phyloP scores from a whole-genome alignment of 1,140 invertebrate genomes.

The Parasteatoda tepidariorum region DNA sequence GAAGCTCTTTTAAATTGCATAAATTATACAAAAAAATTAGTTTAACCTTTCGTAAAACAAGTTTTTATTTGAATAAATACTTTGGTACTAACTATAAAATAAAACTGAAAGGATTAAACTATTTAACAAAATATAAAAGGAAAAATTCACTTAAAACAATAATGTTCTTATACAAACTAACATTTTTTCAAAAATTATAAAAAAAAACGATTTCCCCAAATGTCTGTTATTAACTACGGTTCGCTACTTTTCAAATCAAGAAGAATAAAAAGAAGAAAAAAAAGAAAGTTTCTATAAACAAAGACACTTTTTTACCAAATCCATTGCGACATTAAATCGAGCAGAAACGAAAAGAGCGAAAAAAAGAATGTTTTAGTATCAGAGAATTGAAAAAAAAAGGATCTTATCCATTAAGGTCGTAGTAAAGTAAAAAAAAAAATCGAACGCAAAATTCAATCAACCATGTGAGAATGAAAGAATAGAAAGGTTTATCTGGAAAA shows the following conservation, averaged over 20 bases:
- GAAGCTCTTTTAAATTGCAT: too few species aligned
- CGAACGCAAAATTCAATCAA: background rate
- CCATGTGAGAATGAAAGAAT: background rate
- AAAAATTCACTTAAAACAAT: too few species aligned
- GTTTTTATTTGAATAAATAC: too few species aligned
- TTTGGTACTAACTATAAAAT: too few species aligned
- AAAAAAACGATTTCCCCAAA: background rate
- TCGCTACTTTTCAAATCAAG: background rate
- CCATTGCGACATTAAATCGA: background rate
- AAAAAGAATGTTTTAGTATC: background rate
- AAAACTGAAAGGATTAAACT: too few species aligned
- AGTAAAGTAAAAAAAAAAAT: background rate
- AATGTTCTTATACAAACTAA: too few species aligned
- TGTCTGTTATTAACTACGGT: background rate
- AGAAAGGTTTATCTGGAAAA: background rate
- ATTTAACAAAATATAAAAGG: too few species aligned
- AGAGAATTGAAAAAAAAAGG: background rate
- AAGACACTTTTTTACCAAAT: background rate
- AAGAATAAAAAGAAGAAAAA: background rate
- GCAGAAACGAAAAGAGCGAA: background rate
- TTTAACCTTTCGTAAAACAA: too few species aligned
- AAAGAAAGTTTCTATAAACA: background rate
- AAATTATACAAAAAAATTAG: too few species aligned
- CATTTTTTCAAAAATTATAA: too few species aligned
- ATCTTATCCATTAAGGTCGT: background rate